A percentile compares a stretch with the other conserved stretches of the same genome.
Conservation (phyloP, 2,888 invertebrate genomes). For the Meta bourneti region DNA sequence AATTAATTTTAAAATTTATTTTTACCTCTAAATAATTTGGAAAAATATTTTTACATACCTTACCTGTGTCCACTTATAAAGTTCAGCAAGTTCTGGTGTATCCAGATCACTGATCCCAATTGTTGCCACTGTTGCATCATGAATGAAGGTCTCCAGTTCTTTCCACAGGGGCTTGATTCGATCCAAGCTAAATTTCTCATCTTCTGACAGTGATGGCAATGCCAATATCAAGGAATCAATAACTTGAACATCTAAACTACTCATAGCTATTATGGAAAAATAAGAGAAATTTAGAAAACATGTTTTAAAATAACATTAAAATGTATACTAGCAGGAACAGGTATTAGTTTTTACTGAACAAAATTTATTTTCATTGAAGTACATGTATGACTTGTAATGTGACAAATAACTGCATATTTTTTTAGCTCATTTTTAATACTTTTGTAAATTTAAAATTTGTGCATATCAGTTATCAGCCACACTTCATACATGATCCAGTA, state of each 20-base stretch:
- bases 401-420: too few species aligned
- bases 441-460: too few species aligned
- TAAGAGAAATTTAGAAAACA: background rate
- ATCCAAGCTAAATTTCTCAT: conserved; percentile 81
- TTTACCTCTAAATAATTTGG: too few species aligned
- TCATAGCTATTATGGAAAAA: conserved; percentile 84
- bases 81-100: conserved; percentile 87
- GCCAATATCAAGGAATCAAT: conserved; percentile 92
- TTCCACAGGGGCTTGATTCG: conserved; percentile 89
- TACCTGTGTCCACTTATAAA: conserved; percentile 88
- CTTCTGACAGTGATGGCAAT: conserved; percentile 82
- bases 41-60: conserved; percentile 53
- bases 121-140: conserved; percentile 85
- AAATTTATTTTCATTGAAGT: background rate
- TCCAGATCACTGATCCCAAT: conserved; percentile 95
- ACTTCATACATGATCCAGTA: too few species aligned
- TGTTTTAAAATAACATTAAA: background rate
- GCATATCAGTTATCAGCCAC: too few species aligned
- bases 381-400: too few species aligned
- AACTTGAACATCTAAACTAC: conserved; percentile 86
- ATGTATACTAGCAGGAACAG: background rate
- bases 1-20: too few species aligned
- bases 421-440: too few species aligned
- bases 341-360: background rate
- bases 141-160: conserved; percentile 87